Evolutionary conservation across 2,888 invertebrate genomes (phyloP).

Genomic region (Cephus pygmeus): DNA sequence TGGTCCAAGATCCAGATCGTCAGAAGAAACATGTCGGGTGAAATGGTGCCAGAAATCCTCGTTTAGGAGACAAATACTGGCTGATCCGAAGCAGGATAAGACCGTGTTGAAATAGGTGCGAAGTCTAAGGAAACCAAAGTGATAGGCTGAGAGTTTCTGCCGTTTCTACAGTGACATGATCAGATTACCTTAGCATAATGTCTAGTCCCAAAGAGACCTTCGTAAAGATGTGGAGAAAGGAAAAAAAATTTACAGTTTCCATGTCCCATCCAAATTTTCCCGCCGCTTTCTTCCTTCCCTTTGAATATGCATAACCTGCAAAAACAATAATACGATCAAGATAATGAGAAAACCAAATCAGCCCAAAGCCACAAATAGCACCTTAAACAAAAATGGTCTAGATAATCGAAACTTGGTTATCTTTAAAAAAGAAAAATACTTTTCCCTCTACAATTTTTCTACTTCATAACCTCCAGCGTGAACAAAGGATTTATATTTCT

Average conservation of each 20-base stretch:
- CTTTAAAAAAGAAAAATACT: not conserved
- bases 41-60: conserved; percentile 34
- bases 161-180: conserved; percentile 32
- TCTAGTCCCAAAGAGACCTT: conserved; percentile 12
- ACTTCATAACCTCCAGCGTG: not conserved
- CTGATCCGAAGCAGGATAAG: conserved; percentile 41
- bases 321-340: not conserved
- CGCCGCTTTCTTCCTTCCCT: not conserved
- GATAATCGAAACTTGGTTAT: not conserved
- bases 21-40: conserved; percentile 16
- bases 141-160: conserved; percentile 14
- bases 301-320: conserved; percentile 36
- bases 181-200: conserved; percentile 34
- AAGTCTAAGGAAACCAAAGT: conserved; percentile 31
- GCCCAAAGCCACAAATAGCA: not conserved
- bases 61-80: conserved; percentile 41
- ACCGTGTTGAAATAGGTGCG: conserved; percentile 50
- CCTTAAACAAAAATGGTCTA: not conserved
- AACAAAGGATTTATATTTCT: not conserved
- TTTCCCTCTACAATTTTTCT: not conserved
- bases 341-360: not conserved
- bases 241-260: conserved; percentile 40
- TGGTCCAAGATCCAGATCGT: conserved; percentile 34
- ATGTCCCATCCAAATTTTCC: conserved; percentile 18
- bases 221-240: conserved; percentile 18